A percentile compares a stretch with the other conserved stretches of the same genome.
Evolutionary conservation across 2,797 vertebrate genomes (phyloP).

Genomic region (Anisognathus igniventris): DNA sequence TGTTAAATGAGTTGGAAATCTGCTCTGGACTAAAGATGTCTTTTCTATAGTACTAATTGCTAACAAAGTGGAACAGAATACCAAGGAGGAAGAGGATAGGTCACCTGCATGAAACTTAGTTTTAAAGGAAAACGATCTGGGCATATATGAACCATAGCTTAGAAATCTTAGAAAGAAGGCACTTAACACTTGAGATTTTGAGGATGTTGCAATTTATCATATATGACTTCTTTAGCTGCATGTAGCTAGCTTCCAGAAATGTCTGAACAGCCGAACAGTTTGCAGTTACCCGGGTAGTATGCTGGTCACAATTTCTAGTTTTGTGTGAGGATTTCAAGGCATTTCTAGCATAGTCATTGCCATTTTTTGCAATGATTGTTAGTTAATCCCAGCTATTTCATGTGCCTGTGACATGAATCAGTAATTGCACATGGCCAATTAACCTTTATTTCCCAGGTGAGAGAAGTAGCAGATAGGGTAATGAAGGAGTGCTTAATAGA

Average conservation of each 20-base stretch:
- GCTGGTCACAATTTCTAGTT: background rate
- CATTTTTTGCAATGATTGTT: background rate
- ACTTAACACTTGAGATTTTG: background rate
- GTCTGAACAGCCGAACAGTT: background rate
- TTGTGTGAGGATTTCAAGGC: background rate
- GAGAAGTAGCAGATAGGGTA: background rate
- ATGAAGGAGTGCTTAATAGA: background rate
- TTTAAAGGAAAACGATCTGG: background rate
- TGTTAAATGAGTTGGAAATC: constrained; percentile 15
- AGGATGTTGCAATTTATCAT: background rate
- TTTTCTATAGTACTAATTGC: background rate
- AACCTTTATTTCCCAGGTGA: background rate
- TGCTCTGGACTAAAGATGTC: background rate
- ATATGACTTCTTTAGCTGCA: background rate
- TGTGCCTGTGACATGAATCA: background rate
- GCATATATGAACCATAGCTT: background rate
- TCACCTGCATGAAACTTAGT: background rate
- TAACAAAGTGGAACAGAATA: background rate
- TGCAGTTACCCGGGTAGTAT: background rate
- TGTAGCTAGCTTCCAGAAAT: background rate
- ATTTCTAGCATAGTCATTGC: background rate
- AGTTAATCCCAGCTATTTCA: background rate
- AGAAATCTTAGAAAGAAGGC: background rate
- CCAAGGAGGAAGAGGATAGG: background rate
- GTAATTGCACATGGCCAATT: background rate